Evolutionary conservation across 2,888 invertebrate species (phyloP), one percentile per base, ranked within the genome.

Genomic region (Drosophila nigritarsus): DNA sequence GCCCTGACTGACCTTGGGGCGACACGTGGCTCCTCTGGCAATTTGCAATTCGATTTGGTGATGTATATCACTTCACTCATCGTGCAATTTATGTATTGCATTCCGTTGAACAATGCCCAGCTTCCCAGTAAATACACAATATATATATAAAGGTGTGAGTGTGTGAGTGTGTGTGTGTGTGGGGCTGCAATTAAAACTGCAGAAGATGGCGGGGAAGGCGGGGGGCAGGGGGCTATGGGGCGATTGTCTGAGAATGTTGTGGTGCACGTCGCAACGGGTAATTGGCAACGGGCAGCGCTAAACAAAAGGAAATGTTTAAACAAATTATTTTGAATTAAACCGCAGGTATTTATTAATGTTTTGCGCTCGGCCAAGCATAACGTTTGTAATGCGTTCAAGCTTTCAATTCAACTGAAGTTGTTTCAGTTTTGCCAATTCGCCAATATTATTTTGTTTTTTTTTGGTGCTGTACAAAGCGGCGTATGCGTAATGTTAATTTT

Each of bases 321-420:
- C 88, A 88, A 88, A 88, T 89, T 88, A 88, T 88, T 88, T 90
- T 81, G 79, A 89, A 90, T 89, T 90, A 85, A 85, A 83, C 89
- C 85, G 76, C 88, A 90, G 83, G 89, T 87, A 90, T 88, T 88
- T 88, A 88, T 90, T 90, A 88, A 89, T 88, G 86, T 88, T 88
- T 88, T 87, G 87, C 76, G 90, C 90, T 88, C 77, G 81, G 83
- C 82, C 78, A 78, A 88, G 88, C 88, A 81, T 87, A 73, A 75
- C 85, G 81, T 65, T 81, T 73, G 79, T 54, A 78, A 70, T 76
- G 67, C 80, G 67, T 80, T 79, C 61, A 56, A 55, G 61, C 56
- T 64, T 65, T 53, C 59, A 42, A 49, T 60, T 59, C 45, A 24
- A 24, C 45, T 56, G 59, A 40, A 68, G 61, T 45, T 64, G 61